Conservation (phyloP, 2,113 vertebrate species). For the Glaucomys volans region DNA sequence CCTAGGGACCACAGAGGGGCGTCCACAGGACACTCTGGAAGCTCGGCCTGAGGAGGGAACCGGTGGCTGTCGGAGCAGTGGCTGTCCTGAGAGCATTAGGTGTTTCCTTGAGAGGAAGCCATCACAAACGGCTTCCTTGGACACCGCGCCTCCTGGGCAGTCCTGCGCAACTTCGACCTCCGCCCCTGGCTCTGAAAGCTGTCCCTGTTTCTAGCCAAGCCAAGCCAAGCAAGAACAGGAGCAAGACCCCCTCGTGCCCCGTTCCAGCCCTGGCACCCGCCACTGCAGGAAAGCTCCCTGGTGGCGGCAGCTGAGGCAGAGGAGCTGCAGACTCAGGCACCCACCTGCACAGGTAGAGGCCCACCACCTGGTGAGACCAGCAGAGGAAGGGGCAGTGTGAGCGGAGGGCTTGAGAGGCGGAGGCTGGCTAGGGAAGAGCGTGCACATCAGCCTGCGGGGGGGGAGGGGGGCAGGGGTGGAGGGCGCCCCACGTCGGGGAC, state of each 20-base stretch:
- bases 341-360: neutral
- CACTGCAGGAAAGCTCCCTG: neutral
- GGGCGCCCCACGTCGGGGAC: no score
- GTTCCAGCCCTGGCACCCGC: neutral
- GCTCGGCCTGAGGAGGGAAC: accelerated
- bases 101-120: accelerated
- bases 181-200: neutral
- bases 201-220: neutral
- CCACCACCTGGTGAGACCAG: neutral
- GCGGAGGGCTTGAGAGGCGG: neutral
- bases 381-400: neutral
- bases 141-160: no score
- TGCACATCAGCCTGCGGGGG: no score
- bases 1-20: neutral
- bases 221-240: neutral
- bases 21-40: neutral
- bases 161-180: no score
- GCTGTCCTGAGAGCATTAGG: no score
- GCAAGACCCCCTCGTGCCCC: neutral
- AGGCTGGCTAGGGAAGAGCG: no score
- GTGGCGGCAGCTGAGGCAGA: neutral
- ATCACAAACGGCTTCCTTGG: neutral
- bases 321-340: no score
- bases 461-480: no score
- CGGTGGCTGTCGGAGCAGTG: neutral